A percentile compares a stretch with the other conserved stretches of the same genome.
Evolutionary conservation across 1,140 invertebrate genomes (phyloP).

Genomic region (Aleiodes sp.): DNA sequence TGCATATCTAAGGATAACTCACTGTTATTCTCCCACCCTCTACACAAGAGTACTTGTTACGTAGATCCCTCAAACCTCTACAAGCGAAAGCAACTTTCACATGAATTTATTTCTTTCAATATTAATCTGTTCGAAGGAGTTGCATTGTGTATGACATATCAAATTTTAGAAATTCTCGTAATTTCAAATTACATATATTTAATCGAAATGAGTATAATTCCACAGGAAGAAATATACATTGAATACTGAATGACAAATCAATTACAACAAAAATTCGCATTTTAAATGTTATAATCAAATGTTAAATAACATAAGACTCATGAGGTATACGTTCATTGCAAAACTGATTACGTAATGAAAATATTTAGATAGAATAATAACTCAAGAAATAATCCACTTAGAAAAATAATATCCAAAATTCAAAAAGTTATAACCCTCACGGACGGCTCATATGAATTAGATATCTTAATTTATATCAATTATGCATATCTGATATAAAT

Average conservation of each 20-base stretch:
- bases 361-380: not conserved
- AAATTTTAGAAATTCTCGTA: not conserved
- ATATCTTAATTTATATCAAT: too few relatives aligned
- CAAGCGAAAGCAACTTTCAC: slow-evolving; percentile 20
- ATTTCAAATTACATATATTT: not conserved
- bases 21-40: not conserved
- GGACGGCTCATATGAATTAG: too few relatives aligned
- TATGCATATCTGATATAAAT: too few relatives aligned
- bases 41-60: slow-evolving; percentile 25
- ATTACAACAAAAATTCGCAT: not conserved
- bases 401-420: too few relatives aligned
- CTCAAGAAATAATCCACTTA: too few relatives aligned
- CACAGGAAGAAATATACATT: not conserved
- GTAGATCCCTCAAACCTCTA: slow-evolving; percentile 22
- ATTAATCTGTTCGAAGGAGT: not conserved
- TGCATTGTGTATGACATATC: not conserved
- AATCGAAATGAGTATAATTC: not conserved
- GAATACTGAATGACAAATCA: not conserved
- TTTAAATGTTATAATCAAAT: not conserved
- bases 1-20: not conserved
- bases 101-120: slow-evolving; percentile 3
- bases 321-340: not conserved
- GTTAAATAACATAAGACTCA: not conserved
- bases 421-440: too few relatives aligned
- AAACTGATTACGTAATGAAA: not conserved